Conservation (phyloP, 2,113 vertebrate genomes). For the Butastur rufipennis region DNA sequence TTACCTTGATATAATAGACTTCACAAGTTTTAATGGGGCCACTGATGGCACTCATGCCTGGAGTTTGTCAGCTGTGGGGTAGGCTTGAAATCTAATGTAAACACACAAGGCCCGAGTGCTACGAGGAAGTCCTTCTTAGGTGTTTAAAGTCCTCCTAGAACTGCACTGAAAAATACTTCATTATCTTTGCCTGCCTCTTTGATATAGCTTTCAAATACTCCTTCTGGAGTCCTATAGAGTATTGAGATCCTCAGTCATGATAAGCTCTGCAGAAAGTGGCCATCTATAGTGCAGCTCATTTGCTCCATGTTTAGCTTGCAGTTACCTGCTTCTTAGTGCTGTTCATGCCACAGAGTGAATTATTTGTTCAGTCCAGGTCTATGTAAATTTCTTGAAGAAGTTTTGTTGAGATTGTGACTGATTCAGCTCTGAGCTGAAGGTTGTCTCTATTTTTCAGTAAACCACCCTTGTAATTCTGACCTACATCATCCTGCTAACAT, state of each 20-base stretch:
- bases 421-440: neutral
- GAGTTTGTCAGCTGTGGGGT: neutral
- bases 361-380: neutral
- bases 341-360: neutral
- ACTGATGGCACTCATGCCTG: neutral
- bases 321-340: neutral
- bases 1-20: neutral
- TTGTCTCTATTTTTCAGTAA: neutral
- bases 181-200: neutral
- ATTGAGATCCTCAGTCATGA: neutral
- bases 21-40: neutral
- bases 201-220: neutral
- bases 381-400: neutral
- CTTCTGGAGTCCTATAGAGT: neutral
- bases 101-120: neutral
- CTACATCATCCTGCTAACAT: neutral
- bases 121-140: neutral
- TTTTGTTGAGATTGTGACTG: neutral
- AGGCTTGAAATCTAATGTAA: neutral
- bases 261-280: neutral
- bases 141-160: neutral
- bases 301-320: neutral
- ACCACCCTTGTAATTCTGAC: neutral
- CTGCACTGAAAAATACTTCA: neutral
- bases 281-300: neutral